These are phyloP conservation scores for Lepidurus arcticus DNA, from an alignment of 1,140 invertebrate genomes.

Conservation along the genomic window DNA sequence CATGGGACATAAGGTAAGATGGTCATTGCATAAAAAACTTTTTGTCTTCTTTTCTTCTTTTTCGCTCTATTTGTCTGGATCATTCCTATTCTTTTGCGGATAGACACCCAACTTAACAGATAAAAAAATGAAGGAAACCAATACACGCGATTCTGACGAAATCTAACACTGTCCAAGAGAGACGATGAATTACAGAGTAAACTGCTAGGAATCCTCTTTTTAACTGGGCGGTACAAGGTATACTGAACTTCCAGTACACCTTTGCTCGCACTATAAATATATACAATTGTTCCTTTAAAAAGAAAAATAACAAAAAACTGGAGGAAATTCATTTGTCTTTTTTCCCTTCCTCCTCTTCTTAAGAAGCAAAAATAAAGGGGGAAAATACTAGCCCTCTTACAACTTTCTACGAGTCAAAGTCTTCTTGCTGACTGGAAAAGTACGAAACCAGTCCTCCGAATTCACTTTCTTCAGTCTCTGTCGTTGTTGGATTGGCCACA, in stretches of 20 bases:
- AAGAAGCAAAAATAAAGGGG: no score
- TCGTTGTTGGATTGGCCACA: neutral
- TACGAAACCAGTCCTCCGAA: constrained; percentile 81
- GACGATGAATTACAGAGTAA: constrained; percentile 9
- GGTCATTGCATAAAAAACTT: neutral
- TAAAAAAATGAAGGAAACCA: neutral
- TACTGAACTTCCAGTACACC: neutral
- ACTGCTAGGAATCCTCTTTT: neutral
- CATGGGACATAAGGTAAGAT: neutral
- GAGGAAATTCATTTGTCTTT: no score
- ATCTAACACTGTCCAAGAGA: neutral
- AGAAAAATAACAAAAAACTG: neutral
- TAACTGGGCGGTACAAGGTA: neutral
- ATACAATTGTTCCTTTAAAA: neutral
- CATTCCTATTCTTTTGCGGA: neutral
- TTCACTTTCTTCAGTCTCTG: constrained; percentile 52
- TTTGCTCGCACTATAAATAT: neutral
- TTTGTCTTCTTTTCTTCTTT: neutral
- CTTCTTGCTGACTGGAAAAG: constrained; percentile 77
- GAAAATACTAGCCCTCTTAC: no score
- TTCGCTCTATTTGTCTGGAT: neutral
- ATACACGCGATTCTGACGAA: neutral
- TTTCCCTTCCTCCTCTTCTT: no score
- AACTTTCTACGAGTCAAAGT: constrained; percentile 51
- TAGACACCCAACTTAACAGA: neutral